These are phyloP conservation scores for Mystacides longicornis DNA, from an alignment of 2,888 invertebrate species.

Conservation along the genomic window DNA sequence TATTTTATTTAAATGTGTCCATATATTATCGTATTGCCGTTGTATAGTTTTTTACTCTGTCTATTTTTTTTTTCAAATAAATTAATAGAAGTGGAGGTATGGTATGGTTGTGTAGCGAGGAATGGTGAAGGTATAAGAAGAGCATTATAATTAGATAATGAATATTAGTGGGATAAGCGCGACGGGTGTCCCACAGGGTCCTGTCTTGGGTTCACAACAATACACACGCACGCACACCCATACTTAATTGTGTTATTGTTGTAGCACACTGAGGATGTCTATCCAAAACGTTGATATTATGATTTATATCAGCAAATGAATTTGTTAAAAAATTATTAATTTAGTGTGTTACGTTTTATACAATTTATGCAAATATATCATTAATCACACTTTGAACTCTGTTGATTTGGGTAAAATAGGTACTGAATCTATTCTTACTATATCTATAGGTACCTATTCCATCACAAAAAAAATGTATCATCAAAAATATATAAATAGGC, in stretches of 20 bases:
- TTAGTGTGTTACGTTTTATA: neutral
- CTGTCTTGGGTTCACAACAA: neutral
- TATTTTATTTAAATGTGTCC: neutral
- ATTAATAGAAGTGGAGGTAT: neutral
- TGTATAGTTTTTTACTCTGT: neutral
- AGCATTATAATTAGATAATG: neutral
- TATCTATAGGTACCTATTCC: no score
- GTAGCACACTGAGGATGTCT: neutral
- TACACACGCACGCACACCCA: no score
- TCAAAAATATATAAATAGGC: no score
- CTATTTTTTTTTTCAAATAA: neutral
- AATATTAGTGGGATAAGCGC: neutral
- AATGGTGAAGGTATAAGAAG: neutral
- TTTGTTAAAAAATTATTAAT: conserved; percentile 1
- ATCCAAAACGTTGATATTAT: no score
- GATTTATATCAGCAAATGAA: neutral
- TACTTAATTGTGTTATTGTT: neutral
- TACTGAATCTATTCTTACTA: no score
- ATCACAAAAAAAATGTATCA: no score
- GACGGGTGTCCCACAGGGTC: neutral
- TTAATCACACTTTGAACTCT: no score
- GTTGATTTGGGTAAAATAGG: no score
- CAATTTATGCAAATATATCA: neutral
- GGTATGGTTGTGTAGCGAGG: neutral
- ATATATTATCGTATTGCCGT: neutral